phyloP scores from a whole-genome alignment of 1,140 invertebrate genomes.

The Ceratosolen solmsi region DNA sequence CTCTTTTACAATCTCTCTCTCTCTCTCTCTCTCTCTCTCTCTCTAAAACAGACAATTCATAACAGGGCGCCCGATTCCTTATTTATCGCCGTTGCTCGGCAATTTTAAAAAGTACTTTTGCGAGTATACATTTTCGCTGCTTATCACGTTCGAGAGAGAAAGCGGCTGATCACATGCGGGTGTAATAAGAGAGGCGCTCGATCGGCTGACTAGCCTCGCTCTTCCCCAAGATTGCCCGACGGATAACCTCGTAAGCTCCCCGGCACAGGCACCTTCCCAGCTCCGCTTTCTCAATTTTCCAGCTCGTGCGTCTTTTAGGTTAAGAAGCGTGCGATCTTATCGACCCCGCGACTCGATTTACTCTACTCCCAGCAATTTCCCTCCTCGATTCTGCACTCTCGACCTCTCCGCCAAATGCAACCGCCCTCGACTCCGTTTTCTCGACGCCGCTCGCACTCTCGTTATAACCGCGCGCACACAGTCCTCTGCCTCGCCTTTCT shows the following conservation, averaged over 20 bases:
- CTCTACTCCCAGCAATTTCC: not conserved
- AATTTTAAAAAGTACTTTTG: conserved; percentile 38
- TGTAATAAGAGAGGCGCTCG: not conserved
- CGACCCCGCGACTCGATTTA: not conserved
- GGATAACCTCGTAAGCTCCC: too few species aligned
- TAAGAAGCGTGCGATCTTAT: conserved; percentile 35
- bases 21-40: not conserved
- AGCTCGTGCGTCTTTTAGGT: conserved; percentile 13
- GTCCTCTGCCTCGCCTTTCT: conserved; percentile 7
- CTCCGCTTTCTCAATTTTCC: not conserved
- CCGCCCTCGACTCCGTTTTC: not conserved
- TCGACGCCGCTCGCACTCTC: too few species aligned
- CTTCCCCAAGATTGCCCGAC: not conserved
- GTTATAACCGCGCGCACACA: not conserved
- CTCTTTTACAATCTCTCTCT: not conserved
- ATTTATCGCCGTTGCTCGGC: not conserved
- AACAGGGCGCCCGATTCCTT: not conserved
- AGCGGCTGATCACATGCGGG: not conserved
- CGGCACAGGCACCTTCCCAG: too few species aligned
- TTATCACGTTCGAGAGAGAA: not conserved
- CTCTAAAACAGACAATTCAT: not conserved
- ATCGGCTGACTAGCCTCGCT: not conserved
- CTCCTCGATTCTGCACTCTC: not conserved
- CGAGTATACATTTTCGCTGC: conserved; percentile 7
- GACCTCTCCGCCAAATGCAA: too few species aligned